phyloP scores from a whole-genome alignment of 2,888 invertebrate species.

The Pycnomerus fuliginosus region DNA sequence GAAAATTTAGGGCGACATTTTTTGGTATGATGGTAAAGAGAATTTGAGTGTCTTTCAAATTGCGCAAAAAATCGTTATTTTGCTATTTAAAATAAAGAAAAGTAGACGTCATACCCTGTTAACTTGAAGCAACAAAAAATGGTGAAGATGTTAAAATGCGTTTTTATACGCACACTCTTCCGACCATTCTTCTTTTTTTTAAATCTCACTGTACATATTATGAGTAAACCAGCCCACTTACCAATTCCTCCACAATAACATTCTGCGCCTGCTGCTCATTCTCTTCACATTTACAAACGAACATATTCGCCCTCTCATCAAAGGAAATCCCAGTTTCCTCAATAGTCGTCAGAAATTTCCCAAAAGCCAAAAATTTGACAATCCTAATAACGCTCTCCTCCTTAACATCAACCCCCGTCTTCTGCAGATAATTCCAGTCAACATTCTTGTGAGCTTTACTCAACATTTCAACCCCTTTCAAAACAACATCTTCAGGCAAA shows the following conservation, averaged over 20 bases:
- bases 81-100: too few species aligned
- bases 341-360: slow-evolving; percentile 65
- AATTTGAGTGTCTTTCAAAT: too few species aligned
- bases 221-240: too few species aligned
- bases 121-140: too few species aligned
- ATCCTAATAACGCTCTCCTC: slow-evolving; percentile 77
- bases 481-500: slow-evolving; percentile 72
- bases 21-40: too few species aligned
- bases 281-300: slow-evolving; percentile 37
- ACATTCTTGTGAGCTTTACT: slow-evolving; percentile 66
- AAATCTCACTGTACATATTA: too few species aligned
- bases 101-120: too few species aligned
- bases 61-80: too few species aligned
- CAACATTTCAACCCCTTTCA: slow-evolving; percentile 70
- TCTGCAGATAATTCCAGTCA: slow-evolving; percentile 67
- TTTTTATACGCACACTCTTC: too few species aligned
- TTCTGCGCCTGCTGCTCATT: slow-evolving; percentile 29
- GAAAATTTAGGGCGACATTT: too few species aligned
- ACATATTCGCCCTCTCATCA: slow-evolving; percentile 54
- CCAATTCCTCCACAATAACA: slow-evolving; percentile 23
- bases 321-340: slow-evolving; percentile 68
- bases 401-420: slow-evolving; percentile 57
- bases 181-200: too few species aligned
- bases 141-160: too few species aligned
- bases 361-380: slow-evolving; percentile 78